These are phyloP conservation scores for Aporophyla lueneburgensis DNA, from an alignment of 2,888 invertebrate species.

Conservation along the genomic window DNA sequence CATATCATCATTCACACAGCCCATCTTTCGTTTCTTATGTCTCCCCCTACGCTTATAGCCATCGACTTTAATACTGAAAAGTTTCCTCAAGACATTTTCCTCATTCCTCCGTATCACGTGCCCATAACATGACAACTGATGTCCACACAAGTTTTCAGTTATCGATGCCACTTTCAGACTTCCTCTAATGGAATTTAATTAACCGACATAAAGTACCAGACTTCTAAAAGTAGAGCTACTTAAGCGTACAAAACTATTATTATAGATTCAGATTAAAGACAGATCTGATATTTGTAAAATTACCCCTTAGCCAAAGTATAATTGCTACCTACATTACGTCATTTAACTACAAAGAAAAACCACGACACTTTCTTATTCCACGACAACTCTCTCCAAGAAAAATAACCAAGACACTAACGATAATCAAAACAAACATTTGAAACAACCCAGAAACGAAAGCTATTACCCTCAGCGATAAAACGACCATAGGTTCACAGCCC, in stretches of 20 bases:
- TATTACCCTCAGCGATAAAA: conserved; percentile 58
- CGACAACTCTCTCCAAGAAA: background rate
- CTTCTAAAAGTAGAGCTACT: background rate
- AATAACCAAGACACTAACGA: background rate
- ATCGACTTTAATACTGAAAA: too few species aligned
- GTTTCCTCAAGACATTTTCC: too few species aligned
- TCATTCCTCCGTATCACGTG: too few species aligned
- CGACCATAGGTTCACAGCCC: conserved; percentile 59
- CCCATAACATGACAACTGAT: too few species aligned
- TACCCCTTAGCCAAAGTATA: background rate
- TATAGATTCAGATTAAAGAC: background rate
- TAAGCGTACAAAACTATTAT: background rate
- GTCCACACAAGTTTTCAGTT: too few species aligned
- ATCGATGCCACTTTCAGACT: too few species aligned
- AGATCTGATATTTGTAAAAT: background rate
- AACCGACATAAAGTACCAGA: background rate
- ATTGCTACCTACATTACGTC: background rate
- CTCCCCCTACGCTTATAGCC: too few species aligned
- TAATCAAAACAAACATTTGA: conserved; percentile 32
- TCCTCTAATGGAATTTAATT: background rate
- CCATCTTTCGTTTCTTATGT: too few species aligned
- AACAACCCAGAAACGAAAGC: conserved; percentile 25
- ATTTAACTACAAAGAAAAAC: background rate
- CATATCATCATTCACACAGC: too few species aligned
- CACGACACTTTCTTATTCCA: background rate